Base-by-base conservation (phyloP, 2,888 invertebrate genomes). In the Drosophila helvetica region DNA sequence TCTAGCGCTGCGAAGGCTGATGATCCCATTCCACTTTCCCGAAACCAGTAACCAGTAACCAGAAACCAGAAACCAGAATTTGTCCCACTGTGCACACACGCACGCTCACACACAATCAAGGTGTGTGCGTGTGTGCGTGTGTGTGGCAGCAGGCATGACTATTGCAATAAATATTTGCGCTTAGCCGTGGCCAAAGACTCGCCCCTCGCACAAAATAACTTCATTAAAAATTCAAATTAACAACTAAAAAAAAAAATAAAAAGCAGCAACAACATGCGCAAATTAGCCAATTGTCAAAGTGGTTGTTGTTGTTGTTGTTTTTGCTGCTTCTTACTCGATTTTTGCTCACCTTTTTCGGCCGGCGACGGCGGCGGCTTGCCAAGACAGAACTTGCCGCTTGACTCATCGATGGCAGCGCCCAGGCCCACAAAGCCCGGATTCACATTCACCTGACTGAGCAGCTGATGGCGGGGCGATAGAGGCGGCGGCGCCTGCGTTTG, bases 351-450 rank as follows among this genome's bases (percentile, higher is more conserved):
- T 90, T 88, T 90, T 83, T 88, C 86, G 67, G 80, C 74, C 72
- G 81, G 85, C 62, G 79, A 80, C 64, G 80, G 80, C 78, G 88
- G 88, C 60, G 88, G 83, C 77, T 88, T 90, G 65, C 85, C 88
- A 77, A 86, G 77, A 71, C 88, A 86, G 64, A 87, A 81, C 76
- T 90, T 90, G 30, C 75, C 69, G 69, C 85, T 84, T 90, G 90
- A 90, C 74, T 90, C 90, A 83, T 90, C 90, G 75, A 89, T 84
- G 67, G 89, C 88, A 51, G 81, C 86, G 17, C 80, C 84, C 52
- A 90, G 80, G 57, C 88, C 88, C 64, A 88, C 78, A 51, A 77
- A 72, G 66, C 75, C 78, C 27, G 83, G 55, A 64, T 86, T 64
- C 42, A 56, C 19, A 64, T 86, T 64, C 42, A 56, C 22, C 1